Evolutionary conservation across 2,888 invertebrate genomes (phyloP).

Genomic region (Leptogaster cylindrica): DNA sequence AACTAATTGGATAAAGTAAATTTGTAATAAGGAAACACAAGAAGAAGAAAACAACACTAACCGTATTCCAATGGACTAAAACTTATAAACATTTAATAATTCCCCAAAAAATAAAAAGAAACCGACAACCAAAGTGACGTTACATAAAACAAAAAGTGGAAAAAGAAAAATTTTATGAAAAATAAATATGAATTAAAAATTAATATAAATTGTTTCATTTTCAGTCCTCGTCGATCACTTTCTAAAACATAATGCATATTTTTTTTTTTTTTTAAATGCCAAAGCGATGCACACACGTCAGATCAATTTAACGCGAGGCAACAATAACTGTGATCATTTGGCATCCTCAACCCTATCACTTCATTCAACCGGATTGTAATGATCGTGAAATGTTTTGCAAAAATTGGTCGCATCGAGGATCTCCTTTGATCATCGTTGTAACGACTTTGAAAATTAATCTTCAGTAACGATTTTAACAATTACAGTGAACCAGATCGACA

Average conservation of each 20-base stretch:
- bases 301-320: too few species aligned
- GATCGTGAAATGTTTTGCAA: neutral
- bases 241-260: too few species aligned
- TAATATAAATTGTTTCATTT: neutral
- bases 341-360: neutral
- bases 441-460: constrained; percentile 29
- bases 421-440: constrained; percentile 18
- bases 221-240: too few species aligned
- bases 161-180: constrained; percentile 28
- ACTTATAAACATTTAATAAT: constrained; percentile 28
- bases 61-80: constrained; percentile 27
- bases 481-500: constrained; percentile 31
- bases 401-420: constrained; percentile 13
- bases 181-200: constrained; percentile 35
- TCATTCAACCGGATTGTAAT: neutral
- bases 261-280: too few species aligned
- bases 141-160: neutral
- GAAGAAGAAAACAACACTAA: neutral
- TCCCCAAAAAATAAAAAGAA: constrained; percentile 17
- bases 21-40: constrained; percentile 13
- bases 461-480: constrained; percentile 24
- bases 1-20: constrained; percentile 24
- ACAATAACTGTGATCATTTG: too few species aligned
- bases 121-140: neutral
- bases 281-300: too few species aligned